Base-by-base conservation (phyloP, 2,888 invertebrate species). In the Helicoverpa assulta region DNA sequence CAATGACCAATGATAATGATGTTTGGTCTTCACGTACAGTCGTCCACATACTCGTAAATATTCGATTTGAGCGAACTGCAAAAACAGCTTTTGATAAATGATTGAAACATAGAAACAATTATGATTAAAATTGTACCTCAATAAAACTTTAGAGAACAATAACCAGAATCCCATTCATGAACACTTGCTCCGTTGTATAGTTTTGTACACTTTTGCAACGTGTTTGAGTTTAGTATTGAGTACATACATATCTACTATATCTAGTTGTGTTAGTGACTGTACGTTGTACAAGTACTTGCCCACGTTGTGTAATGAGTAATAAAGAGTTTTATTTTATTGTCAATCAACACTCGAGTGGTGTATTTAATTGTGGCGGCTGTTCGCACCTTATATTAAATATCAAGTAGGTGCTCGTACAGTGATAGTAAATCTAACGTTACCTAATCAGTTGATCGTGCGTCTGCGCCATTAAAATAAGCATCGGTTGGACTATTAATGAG, bases 321-420 rank as follows among this genome's bases (percentile, higher is more conserved):
- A 78, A 80, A 85, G 80, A 83, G 80, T 84, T 83, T 82, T 84
- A 85, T 85, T 83, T 83, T 73, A 83, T 80, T 83, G 84, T 78
- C 84, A 81, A 88, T 85, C 80, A 74, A 81, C 83, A 86, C 87
- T 86, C 66, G 74, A 85, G 76, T 61, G 74, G 82, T 80, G 80
- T 80, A 84, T 85, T 85, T 84, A 85, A 84, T 80, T 82, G 81
- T 81, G 76, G 77, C 77, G 75, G 76, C 54, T 61, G 58, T 77
- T 81, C 73, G 67, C 79, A 71, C 80, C 69, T 26, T 77, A 76
- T 74, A 77, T 79, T 80, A 71, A 70, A 70, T 78, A 70, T 82
- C 75, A 68, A 82, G 80, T 82, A 70, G 56, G 67, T 81, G 66
- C 74, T 72, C 68, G 65, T 70, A 62, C 29, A 1, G 37, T 56